Evolutionary conservation across 2,113 vertebrate species (phyloP).

Genomic region (Leucosticte australis): DNA sequence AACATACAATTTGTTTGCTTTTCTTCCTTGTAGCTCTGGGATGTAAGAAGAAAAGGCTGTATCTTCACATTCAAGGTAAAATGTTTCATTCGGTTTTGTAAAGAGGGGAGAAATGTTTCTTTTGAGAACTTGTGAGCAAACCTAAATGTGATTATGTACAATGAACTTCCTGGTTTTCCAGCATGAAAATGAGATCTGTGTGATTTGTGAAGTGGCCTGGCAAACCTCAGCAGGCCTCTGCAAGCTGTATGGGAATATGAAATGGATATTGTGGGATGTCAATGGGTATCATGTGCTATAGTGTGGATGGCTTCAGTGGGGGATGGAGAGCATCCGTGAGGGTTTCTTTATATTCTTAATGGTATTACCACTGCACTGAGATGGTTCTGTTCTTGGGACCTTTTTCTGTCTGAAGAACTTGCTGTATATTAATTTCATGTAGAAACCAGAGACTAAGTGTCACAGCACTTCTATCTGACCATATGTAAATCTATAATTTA

Average conservation of each 20-base stretch:
- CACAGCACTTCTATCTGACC: not conserved
- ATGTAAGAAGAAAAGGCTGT: conserved; percentile 92
- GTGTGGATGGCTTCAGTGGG: not conserved
- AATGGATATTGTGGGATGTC: not conserved
- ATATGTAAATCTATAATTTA: not conserved
- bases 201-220: not conserved
- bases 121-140: not conserved
- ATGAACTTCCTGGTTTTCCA: not conserved
- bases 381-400: not conserved
- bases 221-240: not conserved
- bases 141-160: not conserved
- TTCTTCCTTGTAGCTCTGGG: conserved; percentile 87
- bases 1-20: not conserved
- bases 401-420: not conserved
- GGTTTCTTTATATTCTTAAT: not conserved
- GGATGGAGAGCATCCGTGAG: not conserved
- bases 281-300: not conserved
- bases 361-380: not conserved
- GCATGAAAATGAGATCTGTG: not conserved
- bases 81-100: not conserved
- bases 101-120: not conserved
- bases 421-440: not conserved
- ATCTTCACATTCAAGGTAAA: conserved; percentile 92
- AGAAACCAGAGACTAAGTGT: not conserved
- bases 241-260: not conserved